phyloP scores from a whole-genome alignment of 92 coral and sea anemone species.

The Epizoanthus rinbou region DNA sequence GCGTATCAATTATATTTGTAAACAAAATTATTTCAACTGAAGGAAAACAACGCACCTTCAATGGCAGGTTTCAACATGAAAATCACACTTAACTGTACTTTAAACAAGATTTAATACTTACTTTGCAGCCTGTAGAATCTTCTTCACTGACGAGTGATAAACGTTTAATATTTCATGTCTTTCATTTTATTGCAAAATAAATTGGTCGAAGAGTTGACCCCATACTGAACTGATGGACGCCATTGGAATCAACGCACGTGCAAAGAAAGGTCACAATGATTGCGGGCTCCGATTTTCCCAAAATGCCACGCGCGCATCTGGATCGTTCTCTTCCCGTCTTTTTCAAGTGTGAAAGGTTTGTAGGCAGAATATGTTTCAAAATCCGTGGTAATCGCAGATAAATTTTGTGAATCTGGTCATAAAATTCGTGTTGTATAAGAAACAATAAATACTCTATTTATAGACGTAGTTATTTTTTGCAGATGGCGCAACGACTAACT shows the following conservation, averaged over 20 bases:
- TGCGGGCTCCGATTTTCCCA: conserved; percentile 75
- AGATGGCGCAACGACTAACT: conserved; percentile 99
- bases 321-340: conserved; percentile 78
- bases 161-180: not conserved
- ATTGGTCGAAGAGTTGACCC: too few species aligned
- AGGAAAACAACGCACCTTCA: not conserved
- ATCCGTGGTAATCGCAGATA: conserved; percentile 69
- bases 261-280: conserved; percentile 43
- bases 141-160: not conserved
- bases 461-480: conserved; percentile 38
- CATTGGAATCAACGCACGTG: conserved; percentile 55
- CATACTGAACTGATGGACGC: not conserved
- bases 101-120: not conserved
- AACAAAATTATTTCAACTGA: not conserved
- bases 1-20: not conserved
- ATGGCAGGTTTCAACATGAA: not conserved
- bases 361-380: conserved; percentile 15
- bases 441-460: conserved; percentile 28
- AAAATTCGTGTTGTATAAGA: not conserved
- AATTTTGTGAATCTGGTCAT: conserved; percentile 8
- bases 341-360: conserved; percentile 53
- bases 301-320: conserved; percentile 70
- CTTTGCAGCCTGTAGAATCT: conserved; percentile 6
- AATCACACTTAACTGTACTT: not conserved
- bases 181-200: not conserved